These are phyloP conservation scores for Xenopus tropicalis DNA, from an alignment of 2,113 vertebrate genomes.

Conservation along the genomic window DNA sequence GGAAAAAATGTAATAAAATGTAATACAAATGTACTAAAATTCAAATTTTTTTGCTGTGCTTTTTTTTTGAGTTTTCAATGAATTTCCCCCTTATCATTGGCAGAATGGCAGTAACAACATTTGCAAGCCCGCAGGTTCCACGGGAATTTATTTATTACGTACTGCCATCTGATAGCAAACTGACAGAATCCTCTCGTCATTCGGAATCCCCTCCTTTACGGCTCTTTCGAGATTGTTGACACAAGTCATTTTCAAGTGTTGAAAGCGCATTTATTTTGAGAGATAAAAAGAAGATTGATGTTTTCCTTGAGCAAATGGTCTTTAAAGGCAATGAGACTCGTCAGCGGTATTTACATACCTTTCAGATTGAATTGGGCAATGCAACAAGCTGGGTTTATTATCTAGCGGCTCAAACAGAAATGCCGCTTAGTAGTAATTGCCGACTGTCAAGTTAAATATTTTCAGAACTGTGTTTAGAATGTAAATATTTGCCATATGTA, in stretches of 20 bases:
- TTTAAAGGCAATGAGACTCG: conserved; percentile 17
- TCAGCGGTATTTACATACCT: conserved; percentile 13
- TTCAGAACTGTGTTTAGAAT: conserved; percentile 5
- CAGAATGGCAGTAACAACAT: too few species aligned
- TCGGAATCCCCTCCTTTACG: neutral
- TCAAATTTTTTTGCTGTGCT: too few species aligned
- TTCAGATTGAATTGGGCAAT: conserved; percentile 27
- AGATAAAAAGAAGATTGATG: conserved; percentile 35
- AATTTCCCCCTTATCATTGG: too few species aligned
- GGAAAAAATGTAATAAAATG: too few species aligned
- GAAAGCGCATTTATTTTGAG: conserved; percentile 26
- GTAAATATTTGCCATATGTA: too few species aligned
- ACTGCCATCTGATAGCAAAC: too few species aligned
- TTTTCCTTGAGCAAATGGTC: conserved; percentile 25
- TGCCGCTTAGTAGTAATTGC: conserved; percentile 25
- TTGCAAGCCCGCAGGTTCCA: too few species aligned
- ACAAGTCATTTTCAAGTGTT: conserved; percentile 30
- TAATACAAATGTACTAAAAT: too few species aligned
- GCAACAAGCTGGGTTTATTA: conserved; percentile 15
- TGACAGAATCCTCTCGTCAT: neutral
- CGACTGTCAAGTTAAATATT: conserved; percentile 26
- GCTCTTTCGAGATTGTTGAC: conserved; percentile 26
- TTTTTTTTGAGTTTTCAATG: too few species aligned
- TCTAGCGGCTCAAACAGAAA: conserved; percentile 10
- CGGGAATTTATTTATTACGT: too few species aligned